phyloP scores from a whole-genome alignment of 2,113 vertebrate species.

The Bubo scandiacus region DNA sequence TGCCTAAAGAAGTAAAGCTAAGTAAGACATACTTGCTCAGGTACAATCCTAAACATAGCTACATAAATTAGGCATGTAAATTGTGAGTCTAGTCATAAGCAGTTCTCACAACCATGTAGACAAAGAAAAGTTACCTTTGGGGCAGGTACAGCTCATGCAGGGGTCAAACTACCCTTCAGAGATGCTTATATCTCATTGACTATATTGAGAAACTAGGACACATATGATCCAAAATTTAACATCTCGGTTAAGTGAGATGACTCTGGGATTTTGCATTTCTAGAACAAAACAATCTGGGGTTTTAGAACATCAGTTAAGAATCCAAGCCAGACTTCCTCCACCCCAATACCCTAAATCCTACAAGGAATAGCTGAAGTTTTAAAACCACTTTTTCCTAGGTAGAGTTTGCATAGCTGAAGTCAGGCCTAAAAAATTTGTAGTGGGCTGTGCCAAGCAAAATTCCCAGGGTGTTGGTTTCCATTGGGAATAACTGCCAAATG shows the following conservation, averaged over 20 bases:
- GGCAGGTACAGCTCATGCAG: background rate
- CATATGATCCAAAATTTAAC: constrained; percentile 46
- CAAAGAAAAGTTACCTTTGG: background rate
- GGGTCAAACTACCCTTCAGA: constrained; percentile 13
- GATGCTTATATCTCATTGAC: background rate
- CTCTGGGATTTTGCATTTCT: constrained; percentile 31
- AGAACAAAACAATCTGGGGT: constrained; percentile 20
- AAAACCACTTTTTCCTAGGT: background rate
- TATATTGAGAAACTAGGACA: constrained; percentile 55
- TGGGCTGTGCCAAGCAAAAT: background rate
- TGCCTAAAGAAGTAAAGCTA: background rate
- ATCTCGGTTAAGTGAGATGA: background rate
- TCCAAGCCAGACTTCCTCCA: background rate
- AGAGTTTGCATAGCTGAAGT: background rate
- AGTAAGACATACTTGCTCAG: background rate
- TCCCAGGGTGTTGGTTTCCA: background rate
- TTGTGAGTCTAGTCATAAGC: background rate
- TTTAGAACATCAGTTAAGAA: background rate
- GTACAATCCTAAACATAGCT: background rate
- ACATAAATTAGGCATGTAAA: background rate
- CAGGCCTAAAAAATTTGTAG: background rate
- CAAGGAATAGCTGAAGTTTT: background rate
- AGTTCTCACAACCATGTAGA: background rate
- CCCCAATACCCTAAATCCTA: background rate
- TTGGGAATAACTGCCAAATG: background rate